Base-by-base conservation (phyloP, 2,113 vertebrate genomes). In the Maccullochella peelii region DNA sequence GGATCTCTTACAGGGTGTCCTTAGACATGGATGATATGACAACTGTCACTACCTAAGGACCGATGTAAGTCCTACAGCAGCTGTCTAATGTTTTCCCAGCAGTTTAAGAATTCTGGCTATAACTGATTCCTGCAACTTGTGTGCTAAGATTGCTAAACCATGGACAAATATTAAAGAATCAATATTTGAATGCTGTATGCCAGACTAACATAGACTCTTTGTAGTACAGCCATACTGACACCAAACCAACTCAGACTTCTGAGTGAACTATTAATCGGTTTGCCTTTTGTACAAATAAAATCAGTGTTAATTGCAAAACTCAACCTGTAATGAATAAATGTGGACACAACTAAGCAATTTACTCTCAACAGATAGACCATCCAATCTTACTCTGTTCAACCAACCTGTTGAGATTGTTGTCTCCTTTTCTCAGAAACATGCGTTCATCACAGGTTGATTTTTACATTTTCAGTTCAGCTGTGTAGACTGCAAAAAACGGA, bases 1-100 rank as follows among this genome's bases (percentile, higher is more conserved):
- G 55, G n/a, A 44, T 57, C n/a, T 55, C 47, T 72, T 18, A 80
- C 69, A 72, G 18, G 6, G 8, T 54, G 20, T 47, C 16, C 11
- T 59, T 66, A 50, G 6, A 50, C 20, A 8, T 8, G 30, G 72
- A 23, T 69, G 21, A 50, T 52, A 55, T 70, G 54, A 44, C 65
- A 62, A 25, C 66, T 66, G 50, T 59, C 70, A 67, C 82, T 27
- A 44, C 75, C 52, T 61, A 30, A 40, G 5, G 42, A n/a, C 69
- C 33, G 0, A 21, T 40, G 5, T 25, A 40, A 70, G 25, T 67
- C 36, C 8, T 3, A 15, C 55, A 63, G 30, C 57, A 15, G 47
- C 9, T 30, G 12, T 23, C 8, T 62, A 7, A 40, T 57, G 40
- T 72, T 59, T 66, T 27, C 23, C 15, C 2, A 42, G 18, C 25